Base-by-base conservation (phyloP, 2,888 invertebrate species). In the Morpho achilles region DNA sequence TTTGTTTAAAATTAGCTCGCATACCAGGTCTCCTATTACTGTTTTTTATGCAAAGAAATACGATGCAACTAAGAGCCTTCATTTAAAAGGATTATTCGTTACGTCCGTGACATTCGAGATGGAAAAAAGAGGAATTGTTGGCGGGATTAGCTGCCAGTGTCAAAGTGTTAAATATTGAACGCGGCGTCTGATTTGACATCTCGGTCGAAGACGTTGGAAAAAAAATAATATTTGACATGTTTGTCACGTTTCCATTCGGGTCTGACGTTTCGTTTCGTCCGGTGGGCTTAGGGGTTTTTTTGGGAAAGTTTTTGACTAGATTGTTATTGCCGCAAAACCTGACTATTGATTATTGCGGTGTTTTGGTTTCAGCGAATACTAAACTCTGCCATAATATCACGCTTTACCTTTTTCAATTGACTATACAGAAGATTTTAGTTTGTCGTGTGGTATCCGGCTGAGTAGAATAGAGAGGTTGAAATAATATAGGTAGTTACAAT, bases 131-230 rank as follows among this genome's bases (percentile, higher is more conserved):
- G 83, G 82, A 80, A 82, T 84, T 84, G 84, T 80, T 77, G 73
- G 76, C 71, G 53, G 87, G 89, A 89, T 90, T 87, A 90, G 84
- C 84, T 85, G 86, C 82, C 89, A 86, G 89, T 87, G 89, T 89
- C 89, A 89, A 89, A 88, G 89, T 89, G 89, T 90, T 90, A 90
- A 90, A 89, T 88, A 87, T 90, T 87, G 87, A 87, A 87, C 85
- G 80, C 76, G 73, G 75, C 74, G 82, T 85, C 87, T 87, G 87
- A 88, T 88, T 87, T 88, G 88, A 90, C 90, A 84, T 81, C 79
- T 79, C 82, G 77, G 73, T 69, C 61, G 65, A 64, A 67, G 43
- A 53, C 42, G 50, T 41, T 46, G 40, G 8, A 79, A 81, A 58
- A 75, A 81, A 81, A 76, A 73, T 75, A 58, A 66, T 62, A 79